Evolutionary conservation across 2,113 vertebrate genomes (phyloP).

Genomic region (Oncorhynchus keta): DNA sequence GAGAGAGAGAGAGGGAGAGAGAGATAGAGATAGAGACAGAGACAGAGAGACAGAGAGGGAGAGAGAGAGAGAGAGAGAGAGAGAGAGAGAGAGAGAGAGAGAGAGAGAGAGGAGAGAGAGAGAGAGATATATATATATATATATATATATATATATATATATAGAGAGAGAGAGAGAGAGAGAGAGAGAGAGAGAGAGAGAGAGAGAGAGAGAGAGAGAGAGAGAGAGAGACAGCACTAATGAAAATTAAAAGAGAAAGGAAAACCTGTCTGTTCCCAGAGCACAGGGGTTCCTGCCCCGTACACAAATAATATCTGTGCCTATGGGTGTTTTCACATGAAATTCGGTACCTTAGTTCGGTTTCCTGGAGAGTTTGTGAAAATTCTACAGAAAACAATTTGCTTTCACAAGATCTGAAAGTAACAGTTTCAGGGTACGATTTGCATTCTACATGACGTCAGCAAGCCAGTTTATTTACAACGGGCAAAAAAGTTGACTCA

Average conservation of each 20-base stretch:
- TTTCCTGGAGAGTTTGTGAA: too few relatives aligned
- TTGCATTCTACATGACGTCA: too few relatives aligned
- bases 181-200: neutral
- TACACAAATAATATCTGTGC: slow-evolving; percentile 61
- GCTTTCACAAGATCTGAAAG: too few relatives aligned
- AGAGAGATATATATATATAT: too few relatives aligned
- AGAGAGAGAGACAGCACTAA: neutral
- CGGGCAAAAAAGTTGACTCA: too few relatives aligned
- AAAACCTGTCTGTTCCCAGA: slow-evolving; percentile 47
- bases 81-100: neutral
- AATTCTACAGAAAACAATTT: too few relatives aligned
- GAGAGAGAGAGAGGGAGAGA: neutral
- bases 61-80: neutral
- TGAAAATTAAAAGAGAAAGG: slow-evolving; percentile 42
- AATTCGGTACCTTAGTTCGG: too few relatives aligned
- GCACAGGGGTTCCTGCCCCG: slow-evolving; percentile 45
- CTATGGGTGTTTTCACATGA: slow-evolving; percentile 6
- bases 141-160: too few relatives aligned
- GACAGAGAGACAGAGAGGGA: neutral
- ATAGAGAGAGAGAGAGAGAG: neutral
- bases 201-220: neutral
- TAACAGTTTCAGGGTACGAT: too few relatives aligned
- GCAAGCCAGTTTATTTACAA: too few relatives aligned
- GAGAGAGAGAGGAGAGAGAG: neutral
- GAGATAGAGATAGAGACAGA: neutral